Conservation (phyloP, 2,888 invertebrate species). For the Taenaris catops region DNA sequence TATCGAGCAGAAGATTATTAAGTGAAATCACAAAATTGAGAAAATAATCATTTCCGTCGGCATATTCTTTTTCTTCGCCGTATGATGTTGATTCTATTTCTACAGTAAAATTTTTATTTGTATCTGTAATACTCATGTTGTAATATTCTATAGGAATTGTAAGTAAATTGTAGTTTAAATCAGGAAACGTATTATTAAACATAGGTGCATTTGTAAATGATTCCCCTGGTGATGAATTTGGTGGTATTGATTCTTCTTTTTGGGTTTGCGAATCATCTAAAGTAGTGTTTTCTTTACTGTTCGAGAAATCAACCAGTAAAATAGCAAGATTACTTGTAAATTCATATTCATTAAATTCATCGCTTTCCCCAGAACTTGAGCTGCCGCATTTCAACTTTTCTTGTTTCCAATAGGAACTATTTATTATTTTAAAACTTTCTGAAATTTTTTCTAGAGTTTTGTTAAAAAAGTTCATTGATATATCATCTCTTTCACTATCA, state of each 20-base stretch:
- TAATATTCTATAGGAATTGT: too few relatives aligned
- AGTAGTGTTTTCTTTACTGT: slow-evolving; percentile 2
- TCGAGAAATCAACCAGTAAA: slow-evolving; percentile 8
- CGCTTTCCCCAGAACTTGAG: neutral
- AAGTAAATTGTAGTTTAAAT: too few relatives aligned
- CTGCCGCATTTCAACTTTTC: too few relatives aligned
- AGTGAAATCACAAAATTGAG: slow-evolving; percentile 18
- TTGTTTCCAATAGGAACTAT: too few relatives aligned
- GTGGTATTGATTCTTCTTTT: neutral
- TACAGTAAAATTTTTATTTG: too few relatives aligned
- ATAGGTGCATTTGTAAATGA: too few relatives aligned
- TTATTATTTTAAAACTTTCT: too few relatives aligned
- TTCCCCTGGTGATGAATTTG: neutral
- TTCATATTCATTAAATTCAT: slow-evolving; percentile 14
- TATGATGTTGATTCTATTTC: too few relatives aligned
- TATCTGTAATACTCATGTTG: too few relatives aligned
- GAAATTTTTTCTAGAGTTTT: neutral
- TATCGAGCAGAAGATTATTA: slow-evolving; percentile 5
- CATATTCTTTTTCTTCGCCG: neutral
- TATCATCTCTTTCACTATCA: neutral
- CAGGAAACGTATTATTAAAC: too few relatives aligned
- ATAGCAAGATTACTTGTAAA: slow-evolving; percentile 10
- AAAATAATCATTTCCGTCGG: slow-evolving; percentile 8
- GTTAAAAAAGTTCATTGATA: neutral
- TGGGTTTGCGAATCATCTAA: neutral